Percentiles rank a stretch among this genome's conserved stretches.
These are phyloP conservation scores for Notolepis coatsorum DNA, from an alignment of 2,797 vertebrate genomes.

Conservation along the genomic window DNA sequence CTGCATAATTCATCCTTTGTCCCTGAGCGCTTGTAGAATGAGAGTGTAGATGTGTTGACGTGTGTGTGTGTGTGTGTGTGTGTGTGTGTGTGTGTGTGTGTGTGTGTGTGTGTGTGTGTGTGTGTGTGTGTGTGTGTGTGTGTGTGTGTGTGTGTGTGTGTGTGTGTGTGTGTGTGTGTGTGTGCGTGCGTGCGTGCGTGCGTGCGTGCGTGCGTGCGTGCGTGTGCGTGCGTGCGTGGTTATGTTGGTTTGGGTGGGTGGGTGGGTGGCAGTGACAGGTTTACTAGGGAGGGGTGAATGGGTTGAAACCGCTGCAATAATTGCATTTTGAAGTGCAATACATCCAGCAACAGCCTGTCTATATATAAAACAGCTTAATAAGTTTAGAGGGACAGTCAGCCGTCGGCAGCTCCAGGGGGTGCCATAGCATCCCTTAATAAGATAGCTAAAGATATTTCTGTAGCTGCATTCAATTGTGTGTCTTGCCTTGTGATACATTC, in stretches of 20 bases:
- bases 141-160: not conserved
- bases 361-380: slow-evolving; percentile 49
- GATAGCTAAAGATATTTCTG: too few relatives aligned
- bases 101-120: not conserved
- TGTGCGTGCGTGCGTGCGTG: not conserved
- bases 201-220: not conserved
- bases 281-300: slow-evolving; percentile 52
- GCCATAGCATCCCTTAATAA: too few relatives aligned
- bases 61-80: slow-evolving; percentile 45
- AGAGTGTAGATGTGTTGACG: slow-evolving; percentile 53
- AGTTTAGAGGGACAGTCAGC: slow-evolving; percentile 31
- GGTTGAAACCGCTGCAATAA: slow-evolving; percentile 73
- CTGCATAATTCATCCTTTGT: slow-evolving; percentile 84
- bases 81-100: slow-evolving; percentile 37
- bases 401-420: too few relatives aligned
- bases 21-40: slow-evolving; percentile 60
- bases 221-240: not conserved
- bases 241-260: slow-evolving; percentile 37
- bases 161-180: slow-evolving; percentile 25
- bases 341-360: slow-evolving; percentile 60
- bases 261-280: slow-evolving; percentile 58
- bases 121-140: not conserved
- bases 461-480: too few relatives aligned
- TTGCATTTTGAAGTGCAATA: slow-evolving; percentile 68
- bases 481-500: too few relatives aligned